Evolutionary conservation across 2,113 vertebrate species (phyloP).

Genomic region (Brevimyrus niger): DNA sequence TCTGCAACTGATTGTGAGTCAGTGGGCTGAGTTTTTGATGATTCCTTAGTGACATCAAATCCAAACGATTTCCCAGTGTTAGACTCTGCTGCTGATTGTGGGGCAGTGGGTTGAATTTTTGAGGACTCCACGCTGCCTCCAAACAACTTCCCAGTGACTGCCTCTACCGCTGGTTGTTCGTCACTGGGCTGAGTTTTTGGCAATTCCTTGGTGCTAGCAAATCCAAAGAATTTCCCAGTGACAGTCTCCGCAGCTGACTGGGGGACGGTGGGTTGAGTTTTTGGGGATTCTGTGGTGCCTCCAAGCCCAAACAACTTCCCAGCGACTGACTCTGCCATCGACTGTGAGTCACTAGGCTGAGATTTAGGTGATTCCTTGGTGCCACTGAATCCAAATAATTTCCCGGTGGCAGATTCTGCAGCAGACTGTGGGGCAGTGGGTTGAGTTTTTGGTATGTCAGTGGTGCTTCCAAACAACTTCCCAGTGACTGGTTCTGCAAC

Average conservation of each 20-base stretch:
- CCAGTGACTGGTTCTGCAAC: not conserved
- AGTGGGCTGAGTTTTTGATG: not conserved
- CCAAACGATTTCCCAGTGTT: not conserved
- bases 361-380: not conserved
- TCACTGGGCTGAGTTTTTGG: not conserved
- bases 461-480: not conserved
- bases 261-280: not conserved
- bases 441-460: not conserved
- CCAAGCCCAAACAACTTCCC: not conserved
- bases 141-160: not conserved
- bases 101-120: not conserved
- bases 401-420: not conserved
- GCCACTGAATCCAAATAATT: not conserved
- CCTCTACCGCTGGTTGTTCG: not conserved
- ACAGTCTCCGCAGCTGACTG: not conserved
- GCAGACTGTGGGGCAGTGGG: not conserved
- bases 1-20: not conserved
- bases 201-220: not conserved
- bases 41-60: not conserved
- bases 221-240: not conserved
- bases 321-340: too few species aligned
- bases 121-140: fast-evolving
- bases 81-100: not conserved
- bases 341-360: not conserved
- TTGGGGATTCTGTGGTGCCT: not conserved